A percentile compares a stretch with the other conserved stretches of the same genome.
Conservation (phyloP, 2,113 vertebrate genomes). For the Pteruthius melanotis region DNA sequence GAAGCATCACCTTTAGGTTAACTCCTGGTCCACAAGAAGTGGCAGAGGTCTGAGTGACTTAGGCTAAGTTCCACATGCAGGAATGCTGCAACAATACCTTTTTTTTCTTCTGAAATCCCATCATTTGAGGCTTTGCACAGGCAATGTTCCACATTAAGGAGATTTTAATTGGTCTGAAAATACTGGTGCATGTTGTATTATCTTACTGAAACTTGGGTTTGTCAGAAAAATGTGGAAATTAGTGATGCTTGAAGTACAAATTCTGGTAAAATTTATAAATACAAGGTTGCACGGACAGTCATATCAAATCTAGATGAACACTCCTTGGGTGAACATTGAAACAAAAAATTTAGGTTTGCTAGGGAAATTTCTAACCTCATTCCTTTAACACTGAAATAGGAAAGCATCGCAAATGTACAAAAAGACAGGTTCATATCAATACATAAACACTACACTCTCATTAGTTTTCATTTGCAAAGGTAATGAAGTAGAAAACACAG, state of each 20-base stretch:
- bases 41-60: neutral
- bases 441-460: neutral
- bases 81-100: neutral
- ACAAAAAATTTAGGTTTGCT: neutral
- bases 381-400: neutral
- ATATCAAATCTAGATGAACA: neutral
- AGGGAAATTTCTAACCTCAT: neutral
- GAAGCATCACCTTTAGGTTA: neutral
- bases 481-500: conserved; percentile 37
- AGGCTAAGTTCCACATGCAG: neutral
- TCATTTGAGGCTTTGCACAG: neutral
- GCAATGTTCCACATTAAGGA: neutral
- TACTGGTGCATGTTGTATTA: neutral
- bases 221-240: neutral
- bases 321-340: neutral
- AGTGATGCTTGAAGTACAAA: neutral
- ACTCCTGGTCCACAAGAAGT: neutral
- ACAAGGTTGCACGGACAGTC: neutral
- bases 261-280: neutral
- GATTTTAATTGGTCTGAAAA: neutral
- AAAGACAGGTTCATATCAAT: neutral
- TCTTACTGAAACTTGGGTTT: neutral
- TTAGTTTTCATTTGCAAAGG: conserved; percentile 40
- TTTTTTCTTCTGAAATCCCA: neutral
- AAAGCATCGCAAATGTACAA: neutral